Base-by-base conservation (phyloP, 2,797 vertebrate genomes). In the Tarsius wallacei region DNA sequence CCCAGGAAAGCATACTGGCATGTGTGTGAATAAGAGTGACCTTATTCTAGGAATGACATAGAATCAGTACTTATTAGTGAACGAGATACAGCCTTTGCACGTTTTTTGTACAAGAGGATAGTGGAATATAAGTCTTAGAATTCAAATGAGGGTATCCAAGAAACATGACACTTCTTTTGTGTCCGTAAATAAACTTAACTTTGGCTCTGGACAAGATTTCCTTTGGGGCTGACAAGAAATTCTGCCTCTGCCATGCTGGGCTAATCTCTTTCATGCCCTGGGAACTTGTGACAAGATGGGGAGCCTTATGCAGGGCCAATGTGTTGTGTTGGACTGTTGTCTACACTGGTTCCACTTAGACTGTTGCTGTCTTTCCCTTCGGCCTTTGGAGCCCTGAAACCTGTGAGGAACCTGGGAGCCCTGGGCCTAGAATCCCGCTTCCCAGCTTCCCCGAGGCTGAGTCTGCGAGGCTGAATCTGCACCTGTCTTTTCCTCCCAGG, bases 401-500 rank as follows among this genome's bases (percentile, higher is more conserved):
- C 47, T 42, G 11, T 71, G 47, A 47, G 49, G 47, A 57, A 15
- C 9, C 61, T 70, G 42, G 24, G 51, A 77, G 19, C 42, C 57
- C 24, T 9, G 2, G 10, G 24, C 53, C 31, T 36, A 92, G 80
- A 92, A 53, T 73, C 36, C 26, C 11, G 19, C 31, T 66, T 59
- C 53, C n/a, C 28, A 31, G 21, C 21, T 93, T 64, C 28, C 49
- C 4, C 11, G 8, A 9, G 6, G 53, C 16, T 33, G 1, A 49
- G 12, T 1, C 0, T 1, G n/a, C 11, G 8, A 9, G 6, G 53
- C 16, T 33, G 1, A 49, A 9, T 1, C 0, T 1, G 49, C 66
- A 21, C 9, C 9, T 70, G 16, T 2, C 49, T 80, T 93, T 85
- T 77, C 21, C 68, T 96, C 74, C 70, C 63, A 77, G 17, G 31